Evolutionary conservation across 2,113 vertebrate genomes (phyloP), one percentile per base, ranked within the genome.

Genomic region (Cervus canadensis): DNA sequence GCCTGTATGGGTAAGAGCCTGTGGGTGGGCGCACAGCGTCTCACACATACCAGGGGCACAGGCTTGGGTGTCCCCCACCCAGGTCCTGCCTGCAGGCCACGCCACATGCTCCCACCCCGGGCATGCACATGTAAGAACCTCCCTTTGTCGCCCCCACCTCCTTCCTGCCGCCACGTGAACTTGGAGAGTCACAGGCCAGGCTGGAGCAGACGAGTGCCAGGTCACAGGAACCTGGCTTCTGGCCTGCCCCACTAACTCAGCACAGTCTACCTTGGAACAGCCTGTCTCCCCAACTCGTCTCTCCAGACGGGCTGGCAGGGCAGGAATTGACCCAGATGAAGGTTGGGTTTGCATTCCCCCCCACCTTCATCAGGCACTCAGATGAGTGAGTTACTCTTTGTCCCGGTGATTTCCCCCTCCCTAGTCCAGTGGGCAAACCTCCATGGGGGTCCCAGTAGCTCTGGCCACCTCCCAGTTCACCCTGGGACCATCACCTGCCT

Each of bases 401-500:
- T n/a, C 43, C 45, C 0, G 1, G 2, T 17, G 59, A 17, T 21
- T 10, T 30, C 19, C 56, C 5, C 21, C 16, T 88, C 15, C 26
- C 19, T 33, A 71, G 87, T 33, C 28, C 1, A 17, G 3, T 50
- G 43, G 76, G 19, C 36, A 13, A 23, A 74, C 21, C 67, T 36
- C 67, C 67, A 40, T 13, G 36, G 36, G 30, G 62, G 23, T 45
- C 30, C 52, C 50, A 50, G 19, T 45, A 54, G 56, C 56, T 48
- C 62, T 98, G 85, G 76, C 43, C 33, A 30, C 17, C 28, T 12
- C 62, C 62, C 56, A 14, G 96, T 98, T 98, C 98, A 96, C 98
- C 97, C 89, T 92, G 79, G 98, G 96, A 57, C 98, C 90, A 87
- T 26, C 97, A 97, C 92, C 95, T 96, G 45, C 78, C 48, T 97